phyloP scores from a whole-genome alignment of 2,797 vertebrate species.

The Babyrousa celebensis region DNA sequence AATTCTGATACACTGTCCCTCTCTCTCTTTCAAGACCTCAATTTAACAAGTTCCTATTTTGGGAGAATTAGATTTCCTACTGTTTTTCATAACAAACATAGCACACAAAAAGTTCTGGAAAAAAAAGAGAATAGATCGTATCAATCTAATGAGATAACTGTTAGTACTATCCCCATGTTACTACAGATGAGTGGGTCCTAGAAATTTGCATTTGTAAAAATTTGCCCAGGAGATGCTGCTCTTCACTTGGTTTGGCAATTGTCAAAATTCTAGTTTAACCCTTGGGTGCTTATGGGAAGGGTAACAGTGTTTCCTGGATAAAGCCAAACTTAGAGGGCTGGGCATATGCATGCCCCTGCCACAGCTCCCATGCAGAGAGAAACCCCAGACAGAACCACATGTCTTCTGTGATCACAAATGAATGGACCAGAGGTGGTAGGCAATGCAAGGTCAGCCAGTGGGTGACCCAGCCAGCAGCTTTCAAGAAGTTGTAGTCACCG shows the following conservation, averaged over 20 bases:
- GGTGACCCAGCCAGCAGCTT: background rate
- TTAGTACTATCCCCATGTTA: background rate
- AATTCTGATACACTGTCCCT: background rate
- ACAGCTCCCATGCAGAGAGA: background rate
- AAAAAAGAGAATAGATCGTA: background rate
- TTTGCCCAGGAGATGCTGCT: constrained; percentile 12
- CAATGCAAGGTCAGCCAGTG: no score
- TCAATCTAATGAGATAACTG: background rate
- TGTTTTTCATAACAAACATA: background rate
- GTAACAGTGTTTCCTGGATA: background rate
- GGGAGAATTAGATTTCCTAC: background rate
- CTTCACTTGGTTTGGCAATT: background rate
- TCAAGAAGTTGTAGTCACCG: background rate
- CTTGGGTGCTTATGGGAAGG: background rate
- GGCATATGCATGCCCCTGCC: background rate
- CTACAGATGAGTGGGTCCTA: background rate
- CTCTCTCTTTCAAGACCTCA: background rate
- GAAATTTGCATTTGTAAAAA: background rate
- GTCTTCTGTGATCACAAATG: background rate
- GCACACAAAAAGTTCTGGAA: background rate
- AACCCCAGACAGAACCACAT: background rate
- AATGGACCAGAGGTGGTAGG: background rate
- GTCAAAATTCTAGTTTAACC: constrained; percentile 19
- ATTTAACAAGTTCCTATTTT: background rate
- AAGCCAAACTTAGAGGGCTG: constrained; percentile 6